Percentiles rank a stretch among this genome's conserved stretches.
Evolutionary conservation across 1,140 invertebrate genomes (phyloP).

Genomic region (Orussus abietinus): DNA sequence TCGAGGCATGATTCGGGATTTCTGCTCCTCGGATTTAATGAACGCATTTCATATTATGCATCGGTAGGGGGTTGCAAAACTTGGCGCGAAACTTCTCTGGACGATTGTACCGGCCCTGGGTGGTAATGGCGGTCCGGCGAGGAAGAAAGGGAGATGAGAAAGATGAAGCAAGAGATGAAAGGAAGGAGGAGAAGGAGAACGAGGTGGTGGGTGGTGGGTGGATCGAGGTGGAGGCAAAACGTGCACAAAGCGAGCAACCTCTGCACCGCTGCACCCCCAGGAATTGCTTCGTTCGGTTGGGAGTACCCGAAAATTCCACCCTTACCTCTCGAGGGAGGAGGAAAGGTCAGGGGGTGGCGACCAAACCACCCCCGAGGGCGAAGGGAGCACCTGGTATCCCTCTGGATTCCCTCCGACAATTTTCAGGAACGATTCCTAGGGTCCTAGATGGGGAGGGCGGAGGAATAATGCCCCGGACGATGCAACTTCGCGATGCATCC

Average conservation of each 20-base stretch:
- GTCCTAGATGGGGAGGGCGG: too few species aligned
- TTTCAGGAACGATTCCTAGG: too few species aligned
- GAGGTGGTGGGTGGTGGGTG: background rate
- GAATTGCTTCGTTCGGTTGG: constrained; percentile 33
- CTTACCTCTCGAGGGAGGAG: constrained; percentile 12
- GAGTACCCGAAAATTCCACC: constrained; percentile 38
- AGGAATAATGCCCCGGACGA: too few species aligned
- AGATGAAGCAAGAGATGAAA: constrained; percentile 38
- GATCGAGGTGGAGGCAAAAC: constrained; percentile 17
- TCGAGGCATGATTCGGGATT: too few species aligned
- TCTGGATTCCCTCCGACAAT: too few species aligned
- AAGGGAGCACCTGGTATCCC: too few species aligned
- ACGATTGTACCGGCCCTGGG: constrained; percentile 3
- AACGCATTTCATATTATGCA: too few species aligned
- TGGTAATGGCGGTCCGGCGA: constrained; percentile 14
- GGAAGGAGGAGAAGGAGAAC: constrained; percentile 15
- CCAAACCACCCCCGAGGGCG: too few species aligned
- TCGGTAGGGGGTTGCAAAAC: too few species aligned
- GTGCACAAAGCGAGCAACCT: constrained; percentile 41
- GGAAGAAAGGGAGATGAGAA: constrained; percentile 28
- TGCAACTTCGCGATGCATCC: too few species aligned
- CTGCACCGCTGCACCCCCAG: constrained; percentile 8
- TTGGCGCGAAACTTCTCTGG: constrained; percentile 12
- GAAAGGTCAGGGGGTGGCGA: too few species aligned
- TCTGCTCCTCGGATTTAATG: too few species aligned